Evolutionary conservation across 1,140 invertebrate species (phyloP), one percentile per base, ranked within the genome.

Genomic region (Leptinotarsa undecemlineata): DNA sequence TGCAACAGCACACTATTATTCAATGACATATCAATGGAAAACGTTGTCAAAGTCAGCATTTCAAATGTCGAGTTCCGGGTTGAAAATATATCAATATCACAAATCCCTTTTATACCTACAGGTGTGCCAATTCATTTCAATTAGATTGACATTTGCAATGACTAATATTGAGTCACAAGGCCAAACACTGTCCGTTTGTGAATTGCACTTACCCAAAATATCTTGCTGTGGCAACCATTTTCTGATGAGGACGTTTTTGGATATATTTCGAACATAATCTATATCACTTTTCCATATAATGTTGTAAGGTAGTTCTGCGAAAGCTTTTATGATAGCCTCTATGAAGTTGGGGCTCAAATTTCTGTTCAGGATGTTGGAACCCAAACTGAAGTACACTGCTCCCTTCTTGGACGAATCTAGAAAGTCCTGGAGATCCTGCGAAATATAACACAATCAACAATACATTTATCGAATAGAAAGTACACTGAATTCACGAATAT

Each of bases 221-320:
- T 92, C 91, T 73, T 89, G 89, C 79, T 94, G 92, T 0, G 91
- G 92, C 5, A 92, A 81, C 92, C 92, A 94, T 71, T 89, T 88
- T 23, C 85, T 86, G 1, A 91, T 81, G 71, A 89, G 85, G 0
- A 94, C 85, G 85, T 94, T 94, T 0, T 85, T 79, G 0, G 89
- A 85, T 73, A 88, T 87, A 47, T 85, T 82, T 1, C 88, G 84
- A 48, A 91, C 83, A 67, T 88, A 80, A 1, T 86, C 84, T 19
- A 83, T 78, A 76, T 91, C 87, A 79, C 88, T 89, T 78, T 90
- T 90, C 79, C 89, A 89, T 14, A 90, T 78, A 0, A 90, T 85
- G 2, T 86, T 85, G 72, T 89, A 87, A 8, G 86, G 84, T 21
- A 90, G 70, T 23, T 83, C 83, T 2, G 84, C 85, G 72, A 90